Conservation (phyloP, 2,797 vertebrate genomes). For the Urophycis tenuis region DNA sequence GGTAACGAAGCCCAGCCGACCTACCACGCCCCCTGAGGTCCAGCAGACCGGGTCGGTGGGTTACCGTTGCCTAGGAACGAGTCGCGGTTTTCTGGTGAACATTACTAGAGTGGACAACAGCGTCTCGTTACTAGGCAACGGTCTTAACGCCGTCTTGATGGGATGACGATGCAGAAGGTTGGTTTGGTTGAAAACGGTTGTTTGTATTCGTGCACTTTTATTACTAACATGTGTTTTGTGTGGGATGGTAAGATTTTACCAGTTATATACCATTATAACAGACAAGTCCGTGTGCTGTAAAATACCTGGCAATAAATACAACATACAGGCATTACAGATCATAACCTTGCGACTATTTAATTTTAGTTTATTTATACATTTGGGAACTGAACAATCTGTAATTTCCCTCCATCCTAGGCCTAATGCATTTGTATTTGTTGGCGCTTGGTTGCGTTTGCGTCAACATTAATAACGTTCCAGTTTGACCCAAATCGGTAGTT, state of each 20-base stretch:
- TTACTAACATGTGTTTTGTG: neutral
- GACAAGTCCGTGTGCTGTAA: neutral
- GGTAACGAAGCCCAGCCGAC: no score
- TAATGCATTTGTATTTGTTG: no score
- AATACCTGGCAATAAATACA: neutral
- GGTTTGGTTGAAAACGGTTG: slow-evolving; percentile 39
- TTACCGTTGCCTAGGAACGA: neutral
- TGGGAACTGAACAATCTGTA: neutral
- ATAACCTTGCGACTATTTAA: neutral
- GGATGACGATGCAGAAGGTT: slow-evolving; percentile 64
- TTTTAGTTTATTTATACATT: neutral
- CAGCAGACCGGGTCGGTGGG: neutral
- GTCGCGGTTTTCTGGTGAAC: neutral
- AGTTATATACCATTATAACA: neutral
- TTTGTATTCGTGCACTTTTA: neutral
- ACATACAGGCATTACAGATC: neutral
- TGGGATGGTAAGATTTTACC: no score
- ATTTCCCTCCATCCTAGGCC: neutral
- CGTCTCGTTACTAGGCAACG: slow-evolving; percentile 60
- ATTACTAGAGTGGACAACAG: slow-evolving; percentile 8
- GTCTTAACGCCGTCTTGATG: slow-evolving; percentile 45
- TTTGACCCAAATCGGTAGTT: neutral
- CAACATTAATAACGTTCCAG: neutral
- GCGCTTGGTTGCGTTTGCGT: neutral
- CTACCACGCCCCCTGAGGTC: neutral